phyloP scores from a whole-genome alignment of 2,797 vertebrate species.

The Rhynchonycteris naso region DNA sequence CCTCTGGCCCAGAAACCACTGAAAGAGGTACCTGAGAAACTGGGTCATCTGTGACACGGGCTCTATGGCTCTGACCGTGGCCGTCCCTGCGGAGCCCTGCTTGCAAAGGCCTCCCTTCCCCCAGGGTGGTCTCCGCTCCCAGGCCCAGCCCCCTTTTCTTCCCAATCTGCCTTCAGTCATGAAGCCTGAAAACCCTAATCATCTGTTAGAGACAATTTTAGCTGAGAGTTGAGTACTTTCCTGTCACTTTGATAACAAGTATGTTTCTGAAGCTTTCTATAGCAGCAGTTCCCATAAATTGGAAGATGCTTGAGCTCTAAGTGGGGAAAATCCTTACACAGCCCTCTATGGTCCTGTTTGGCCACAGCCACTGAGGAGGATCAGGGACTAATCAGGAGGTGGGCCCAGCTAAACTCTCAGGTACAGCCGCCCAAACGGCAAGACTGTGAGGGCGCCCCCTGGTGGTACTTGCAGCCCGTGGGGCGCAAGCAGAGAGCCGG shows the following conservation, averaged over 20 bases:
- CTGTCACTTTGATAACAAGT: slow-evolving; percentile 64
- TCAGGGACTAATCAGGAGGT: not conserved
- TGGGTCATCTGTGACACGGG: not conserved
- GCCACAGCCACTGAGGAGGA: slow-evolving; percentile 63
- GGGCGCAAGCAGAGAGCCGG: not conserved
- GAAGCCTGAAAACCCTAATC: slow-evolving; percentile 17
- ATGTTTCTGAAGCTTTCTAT: slow-evolving; percentile 64
- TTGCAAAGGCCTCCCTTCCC: not conserved
- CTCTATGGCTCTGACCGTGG: not conserved
- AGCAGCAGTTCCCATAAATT: slow-evolving; percentile 71
- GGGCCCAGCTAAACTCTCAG: not conserved
- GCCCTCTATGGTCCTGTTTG: slow-evolving; percentile 29
- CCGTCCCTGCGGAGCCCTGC: not conserved
- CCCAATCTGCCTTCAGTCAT: not conserved
- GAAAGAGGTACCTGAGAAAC: not conserved
- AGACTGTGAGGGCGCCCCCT: not conserved
- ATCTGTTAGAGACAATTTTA: slow-evolving; percentile 42
- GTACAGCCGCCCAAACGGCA: not conserved
- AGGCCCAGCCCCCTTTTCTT: not conserved
- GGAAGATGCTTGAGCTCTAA: slow-evolving; percentile 73
- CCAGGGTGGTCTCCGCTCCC: not conserved
- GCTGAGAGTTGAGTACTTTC: slow-evolving; percentile 60
- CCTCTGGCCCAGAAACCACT: not conserved
- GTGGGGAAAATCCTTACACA: slow-evolving; percentile 67
- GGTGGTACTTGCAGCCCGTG: not conserved